Base-by-base conservation (phyloP, 2,888 invertebrate genomes). In the Aporophyla lueneburgensis region DNA sequence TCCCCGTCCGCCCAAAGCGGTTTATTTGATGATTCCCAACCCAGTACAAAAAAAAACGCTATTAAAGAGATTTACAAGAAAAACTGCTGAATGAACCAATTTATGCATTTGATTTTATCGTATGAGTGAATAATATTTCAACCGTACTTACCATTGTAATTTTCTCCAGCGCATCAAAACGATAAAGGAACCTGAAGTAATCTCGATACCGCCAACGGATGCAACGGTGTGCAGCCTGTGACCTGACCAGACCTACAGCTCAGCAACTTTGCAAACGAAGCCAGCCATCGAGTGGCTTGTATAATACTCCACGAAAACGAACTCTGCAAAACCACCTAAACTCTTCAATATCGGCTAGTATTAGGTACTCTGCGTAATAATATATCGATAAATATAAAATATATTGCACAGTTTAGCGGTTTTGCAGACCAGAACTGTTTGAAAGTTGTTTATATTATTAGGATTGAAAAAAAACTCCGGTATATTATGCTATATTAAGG, bases 241-340 rank as follows among this genome's bases (percentile, higher is more conserved):
- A 96, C 96, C 95, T 89, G 89, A 91, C 76, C 84, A 81, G 76
- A 66, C 76, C 73, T 78, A 78, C 79, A 82, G 83, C 86, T 78
- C 88, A 71, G 76, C 89, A 67, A 85, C 88, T n/a, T 83, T 88
- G 72, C 88, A 86, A 66, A 86, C 87, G 33, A 94, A 94, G 80
- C 93, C 94, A 46, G 91, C 92, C 43, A 86, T 96, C 46, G 96
- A 96, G 90, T 96, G 96, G 96, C 95, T 96, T 24, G 96, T 96
- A 7, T 96, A 89, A 65, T 19, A 66, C 71, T 72, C 53, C 27
- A 14, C 33, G 27, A 16, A 3, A 16, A 51, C 19, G 14, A 61
- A 82, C 24, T 72, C 65, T 78, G 65, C 58, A 65, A 59, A 69
- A 24, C 53, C 58, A 53, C 6, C 14, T 12, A 46, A 76, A 65